Evolutionary conservation across 2,797 vertebrate genomes (phyloP).

Genomic region (Euphonia xanthogaster): DNA sequence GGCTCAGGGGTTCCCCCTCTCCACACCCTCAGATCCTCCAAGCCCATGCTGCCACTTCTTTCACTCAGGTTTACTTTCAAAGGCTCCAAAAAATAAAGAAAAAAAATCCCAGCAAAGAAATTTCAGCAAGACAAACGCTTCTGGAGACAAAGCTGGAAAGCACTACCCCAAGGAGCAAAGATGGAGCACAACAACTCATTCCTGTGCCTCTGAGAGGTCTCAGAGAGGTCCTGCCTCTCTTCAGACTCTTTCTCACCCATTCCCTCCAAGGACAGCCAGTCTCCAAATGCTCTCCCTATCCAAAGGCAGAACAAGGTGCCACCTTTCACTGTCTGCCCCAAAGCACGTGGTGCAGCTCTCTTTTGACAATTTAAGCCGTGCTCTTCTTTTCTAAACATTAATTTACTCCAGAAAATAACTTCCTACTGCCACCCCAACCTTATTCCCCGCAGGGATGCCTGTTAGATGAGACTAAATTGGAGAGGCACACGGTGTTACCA

Average conservation of each 20-base stretch:
- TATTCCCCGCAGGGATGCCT: neutral
- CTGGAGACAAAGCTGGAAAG: neutral
- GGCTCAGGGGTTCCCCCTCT: neutral
- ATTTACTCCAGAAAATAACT: neutral
- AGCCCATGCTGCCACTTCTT: fast-evolving
- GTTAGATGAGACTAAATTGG: neutral
- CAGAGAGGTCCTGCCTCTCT: neutral
- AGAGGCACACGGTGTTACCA: neutral
- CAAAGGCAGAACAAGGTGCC: neutral
- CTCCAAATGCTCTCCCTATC: neutral
- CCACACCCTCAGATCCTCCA: neutral
- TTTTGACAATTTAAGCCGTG: neutral
- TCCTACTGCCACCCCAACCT: neutral
- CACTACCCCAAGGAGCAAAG: neutral
- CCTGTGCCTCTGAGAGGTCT: neutral
- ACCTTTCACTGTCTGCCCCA: neutral
- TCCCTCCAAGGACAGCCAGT: neutral
- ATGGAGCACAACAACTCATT: neutral
- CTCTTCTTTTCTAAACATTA: neutral
- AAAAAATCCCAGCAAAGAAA: neutral
- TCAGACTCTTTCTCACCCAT: neutral
- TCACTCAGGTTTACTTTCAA: neutral
- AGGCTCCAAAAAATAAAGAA: neutral
- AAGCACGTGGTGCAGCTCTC: fast-evolving
- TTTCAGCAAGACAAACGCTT: neutral